Evolutionary conservation across 2,888 invertebrate genomes (phyloP), one percentile per base, ranked within the genome.

Genomic region (Melinaea marsaeus): DNA sequence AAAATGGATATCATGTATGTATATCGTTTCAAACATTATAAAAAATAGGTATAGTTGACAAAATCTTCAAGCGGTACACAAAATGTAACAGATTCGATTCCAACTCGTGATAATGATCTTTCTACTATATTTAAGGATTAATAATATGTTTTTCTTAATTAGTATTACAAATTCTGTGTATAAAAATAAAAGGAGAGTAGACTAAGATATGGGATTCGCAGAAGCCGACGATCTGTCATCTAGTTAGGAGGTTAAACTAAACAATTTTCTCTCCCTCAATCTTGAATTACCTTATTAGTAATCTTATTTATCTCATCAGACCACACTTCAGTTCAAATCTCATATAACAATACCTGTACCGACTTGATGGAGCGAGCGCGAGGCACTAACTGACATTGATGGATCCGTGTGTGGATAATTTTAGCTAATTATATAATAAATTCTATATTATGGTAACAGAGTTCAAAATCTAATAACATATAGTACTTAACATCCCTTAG

Each of bases 301-400:
- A 51, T 51, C 51, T 51, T 51, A 51, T 51, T 51, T 51, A 51
- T 51, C 51, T 51, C 51, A 51, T 51, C 51, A 51, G 51, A 51
- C 51, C 51, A 51, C 51, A 51, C 51, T 51, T 51, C 51, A 51
- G 32, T 60, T 58, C 55, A 58, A 67, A 65, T 62, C 51, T 51
- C 67, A 63, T 64, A 65, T 67, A 60, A 67, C 62, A 62, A 69
- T 69, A 70, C 71, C 71, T 70, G 71, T 67, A 61, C 60, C 62
- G 62, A 61, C 69, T 65, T 72, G 72, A 72, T 69, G 64, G 67
- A 72, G 62, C 61, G 66, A 47, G 65, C 60, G 60, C 62, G 65
- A 61, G 66, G 67, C 63, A 62, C 58, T 59, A 56, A 45, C 61
- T 64, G 70, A 73, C 70, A 57, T 69, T 72, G 71, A 71, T 72